Evolutionary conservation across 2,797 vertebrate genomes (phyloP), one percentile per base, ranked within the genome.

Genomic region (Argentina silus): DNA sequence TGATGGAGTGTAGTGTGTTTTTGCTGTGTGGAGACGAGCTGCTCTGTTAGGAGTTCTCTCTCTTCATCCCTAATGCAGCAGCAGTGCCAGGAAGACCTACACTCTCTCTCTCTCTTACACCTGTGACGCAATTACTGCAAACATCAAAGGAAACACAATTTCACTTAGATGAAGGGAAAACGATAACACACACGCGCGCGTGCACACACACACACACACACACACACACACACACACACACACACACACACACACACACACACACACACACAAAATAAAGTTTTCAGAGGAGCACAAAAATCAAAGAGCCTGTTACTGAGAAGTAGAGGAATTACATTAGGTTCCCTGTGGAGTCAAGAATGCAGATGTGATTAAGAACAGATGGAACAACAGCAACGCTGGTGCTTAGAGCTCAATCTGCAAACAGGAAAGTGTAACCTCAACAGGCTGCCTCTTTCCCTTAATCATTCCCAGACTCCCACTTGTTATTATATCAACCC

Each of bases 381-480:
- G 95, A 96, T 96, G 95, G 94, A 93, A 92, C 86, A 91, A 92
- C 87, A 94, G 92, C 90, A 91, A 92, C 90, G 91, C 86, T 90
- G 90, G 89, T 90, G 92, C 93, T 91, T 90, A 89, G 90, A 95
- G 92, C 93, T 93, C 93, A 93, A 93, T 94, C 93, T 94, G 93
- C 94, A 95, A 95, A 96, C 95, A 96, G 95, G 94, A 96, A 96
- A 95, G 90, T 93, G 85, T 89, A 95, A 93, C 93, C 91, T 95
- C 93, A 91, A 93, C 90, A 92, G 91, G 91, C 93, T 91, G 90
- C 87, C 92, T 90, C 91, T 89, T 91, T 90, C 84, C 84, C 89
- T 88, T 94, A 96, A 96, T 95, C 93, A 96, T 91, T 96, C 93
- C 94, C 95, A 96, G 95, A 94, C 90, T 92, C 88, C 89, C 87